Evolutionary conservation across 2,888 invertebrate species (phyloP), one percentile per base, ranked within the genome.

Genomic region (Cryptus viduatorius): DNA sequence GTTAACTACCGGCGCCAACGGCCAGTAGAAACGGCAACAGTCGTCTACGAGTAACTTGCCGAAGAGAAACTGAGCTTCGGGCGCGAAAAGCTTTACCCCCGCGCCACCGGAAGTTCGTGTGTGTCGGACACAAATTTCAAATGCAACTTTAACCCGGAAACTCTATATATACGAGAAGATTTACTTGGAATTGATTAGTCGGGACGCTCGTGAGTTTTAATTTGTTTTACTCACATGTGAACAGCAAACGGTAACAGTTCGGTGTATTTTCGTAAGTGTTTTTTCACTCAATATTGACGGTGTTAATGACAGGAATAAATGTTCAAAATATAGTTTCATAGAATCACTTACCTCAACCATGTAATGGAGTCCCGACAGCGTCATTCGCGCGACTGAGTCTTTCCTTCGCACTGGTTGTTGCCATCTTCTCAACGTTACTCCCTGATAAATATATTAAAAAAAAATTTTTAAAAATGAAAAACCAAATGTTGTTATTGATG

Each of bases 311-410:
- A 29, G 67, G 44, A 44, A 10, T 37, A 7, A 7, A 37, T 8
- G 37, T 37, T 5, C 0, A 37, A 37, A 8, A 37, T 37, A 0
- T 5, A 1, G 19, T 46, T 12, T 0, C 1, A 16, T 44, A 4
- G 10, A 44, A 10, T 64, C 14, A 95, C 96, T 96, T 92, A 97
- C 97, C 94, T 96, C 96, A 90, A 97, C 96, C 92, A 97, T 96
- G 94, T 96, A 97, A 90, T 97, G 96, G 79, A 97, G 94, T 85
- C 97, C 97, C 89, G 96, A 96, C 93, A 97, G 95, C 31, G 97
- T 97, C 95, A 98, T 97, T 90, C 96, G 95, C 56, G 97, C 96
- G 46, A 98, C 98, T 85, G 97, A 97, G 90, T 97, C 97, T 95
- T 97, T 97, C 92, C 96, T 95, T 53, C 95, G 93, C 8, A 95